Base-by-base conservation (phyloP, 2,113 vertebrate species). In the Nicator chloris region DNA sequence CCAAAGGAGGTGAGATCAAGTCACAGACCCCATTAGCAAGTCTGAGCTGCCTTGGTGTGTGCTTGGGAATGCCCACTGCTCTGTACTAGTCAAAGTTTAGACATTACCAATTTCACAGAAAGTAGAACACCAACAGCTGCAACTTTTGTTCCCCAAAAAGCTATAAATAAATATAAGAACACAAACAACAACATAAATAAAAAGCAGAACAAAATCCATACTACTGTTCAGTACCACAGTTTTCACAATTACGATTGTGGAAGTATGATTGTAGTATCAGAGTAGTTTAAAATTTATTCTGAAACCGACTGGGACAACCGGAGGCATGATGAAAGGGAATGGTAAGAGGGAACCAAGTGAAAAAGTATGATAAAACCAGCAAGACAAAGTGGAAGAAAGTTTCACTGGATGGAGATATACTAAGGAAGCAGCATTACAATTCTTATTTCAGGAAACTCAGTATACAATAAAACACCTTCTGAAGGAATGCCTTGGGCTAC, bases 291-390 rank as follows among this genome's bases (percentile, higher is more conserved):
- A 70, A 70, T 70, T 42, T 60, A 56, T 72, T 68, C 53, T 79
- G 15, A 35, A 80, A 85, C 24, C 3, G 4, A 37, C 49, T 77
- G 77, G 28, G 54, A 87, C 1, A 4, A 84, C 10, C 0, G 0
- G 14, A 35, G 30, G 10, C 24, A 47, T 1, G 2, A 35, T 19
- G 18, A 91, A 78, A 33, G 23, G 60, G 24, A 95, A 77, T 0
- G 12, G 68, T 23, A 66, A 85, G 27, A 39, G 20, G 10, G 26
- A 81, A 63, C 13, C 44, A 53, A 72, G 61, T 7, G 27, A 68
- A 56, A 40, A 85, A 72, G 26, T 44, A 35, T 7, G 37, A 93
- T 15, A 79, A 37, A 68, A 81, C 8, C 53, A 85, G 60, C 37
- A 90, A 63, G 12, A 44, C 33, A 44, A 84, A 94, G 27, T 13